Conservation (phyloP, 2,888 invertebrate species). For the Caenorhabditis sp. region DNA sequence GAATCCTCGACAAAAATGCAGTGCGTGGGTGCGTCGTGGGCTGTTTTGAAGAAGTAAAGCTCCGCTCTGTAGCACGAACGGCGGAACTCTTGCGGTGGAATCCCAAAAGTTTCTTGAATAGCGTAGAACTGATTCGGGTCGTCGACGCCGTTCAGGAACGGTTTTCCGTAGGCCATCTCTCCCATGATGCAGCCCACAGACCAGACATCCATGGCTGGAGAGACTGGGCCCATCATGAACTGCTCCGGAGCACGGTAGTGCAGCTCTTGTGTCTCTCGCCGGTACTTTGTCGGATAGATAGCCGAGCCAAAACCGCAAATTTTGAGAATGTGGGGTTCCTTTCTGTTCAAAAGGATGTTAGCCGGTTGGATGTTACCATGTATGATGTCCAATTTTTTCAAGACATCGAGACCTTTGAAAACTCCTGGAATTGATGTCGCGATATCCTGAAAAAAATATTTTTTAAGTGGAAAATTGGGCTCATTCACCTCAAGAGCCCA, state of each 20-base stretch:
- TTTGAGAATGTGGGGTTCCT: too few relatives aligned
- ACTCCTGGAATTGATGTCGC: too few relatives aligned
- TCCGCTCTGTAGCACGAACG: not conserved
- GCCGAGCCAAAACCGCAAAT: not conserved
- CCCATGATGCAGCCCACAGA: not conserved
- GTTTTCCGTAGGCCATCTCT: not conserved
- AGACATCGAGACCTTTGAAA: not conserved
- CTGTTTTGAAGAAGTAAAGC: not conserved
- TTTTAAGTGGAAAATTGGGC: too few relatives aligned
- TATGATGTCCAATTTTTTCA: not conserved
- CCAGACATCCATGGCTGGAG: slow-evolving; percentile 17
- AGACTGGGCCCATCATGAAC: not conserved
- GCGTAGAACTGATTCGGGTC: not conserved
- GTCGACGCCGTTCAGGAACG: not conserved
- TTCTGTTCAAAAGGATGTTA: not conserved
- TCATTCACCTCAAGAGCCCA: too few relatives aligned
- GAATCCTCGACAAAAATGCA: not conserved
- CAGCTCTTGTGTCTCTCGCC: not conserved
- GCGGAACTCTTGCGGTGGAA: not conserved
- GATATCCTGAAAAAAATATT: too few relatives aligned
- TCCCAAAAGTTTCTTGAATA: slow-evolving; percentile 1
- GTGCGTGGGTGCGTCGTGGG: not conserved
- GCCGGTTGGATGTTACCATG: slow-evolving; percentile 17
- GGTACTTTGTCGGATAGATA: not conserved
- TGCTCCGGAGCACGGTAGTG: slow-evolving; percentile 17